Evolutionary conservation across 2,797 vertebrate genomes (phyloP).

Genomic region (Hybognathus amarus): DNA sequence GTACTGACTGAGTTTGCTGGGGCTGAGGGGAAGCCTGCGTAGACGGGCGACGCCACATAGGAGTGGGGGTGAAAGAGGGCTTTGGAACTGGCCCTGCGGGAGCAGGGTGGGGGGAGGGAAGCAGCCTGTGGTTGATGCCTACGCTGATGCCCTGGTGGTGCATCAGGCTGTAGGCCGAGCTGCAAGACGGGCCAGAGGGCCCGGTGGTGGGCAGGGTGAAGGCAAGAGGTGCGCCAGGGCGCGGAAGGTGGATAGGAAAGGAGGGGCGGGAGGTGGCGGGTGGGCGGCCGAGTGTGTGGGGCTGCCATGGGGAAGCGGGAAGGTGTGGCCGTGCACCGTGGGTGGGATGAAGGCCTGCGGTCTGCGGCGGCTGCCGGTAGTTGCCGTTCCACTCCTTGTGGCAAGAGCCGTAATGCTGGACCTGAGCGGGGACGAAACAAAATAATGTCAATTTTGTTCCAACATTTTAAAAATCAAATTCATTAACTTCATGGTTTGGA

Average conservation of each 20-base stretch:
- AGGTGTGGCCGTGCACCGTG: conserved; percentile 83
- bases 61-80: conserved; percentile 90
- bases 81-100: conserved; percentile 87
- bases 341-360: conserved; percentile 90
- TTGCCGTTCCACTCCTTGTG: conserved; percentile 96
- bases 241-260: conserved; percentile 75
- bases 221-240: conserved; percentile 84
- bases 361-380: conserved; percentile 83
- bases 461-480: background rate
- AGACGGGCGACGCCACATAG: conserved; percentile 91
- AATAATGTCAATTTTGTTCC: background rate
- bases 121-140: conserved; percentile 81
- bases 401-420: conserved; percentile 87
- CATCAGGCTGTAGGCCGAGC: conserved; percentile 85
- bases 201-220: conserved; percentile 81
- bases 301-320: conserved; percentile 88
- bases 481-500: background rate
- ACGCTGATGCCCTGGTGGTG: conserved; percentile 85
- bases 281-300: conserved; percentile 81
- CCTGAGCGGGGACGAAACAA: conserved; percentile 68
- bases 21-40: conserved; percentile 93
- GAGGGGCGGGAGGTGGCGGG: conserved; percentile 68
- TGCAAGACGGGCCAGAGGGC: conserved; percentile 82
- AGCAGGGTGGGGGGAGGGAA: conserved; percentile 69
- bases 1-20: conserved; percentile 95